Conservation (phyloP, 2,888 invertebrate genomes). For the Petrolisthes cinctipes region DNA sequence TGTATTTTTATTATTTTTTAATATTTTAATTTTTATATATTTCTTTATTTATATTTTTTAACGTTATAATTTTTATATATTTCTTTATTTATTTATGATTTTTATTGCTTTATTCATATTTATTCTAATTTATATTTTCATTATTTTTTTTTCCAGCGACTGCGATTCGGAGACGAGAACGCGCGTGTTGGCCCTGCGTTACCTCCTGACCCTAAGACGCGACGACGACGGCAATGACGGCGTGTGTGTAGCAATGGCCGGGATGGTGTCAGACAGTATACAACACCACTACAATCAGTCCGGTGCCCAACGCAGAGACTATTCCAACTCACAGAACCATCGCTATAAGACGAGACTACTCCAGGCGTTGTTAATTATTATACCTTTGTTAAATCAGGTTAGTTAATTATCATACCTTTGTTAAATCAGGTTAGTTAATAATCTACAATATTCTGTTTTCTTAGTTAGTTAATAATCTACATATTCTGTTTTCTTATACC, state of each 20-base stretch:
- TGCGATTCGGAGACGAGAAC: constrained; percentile 29
- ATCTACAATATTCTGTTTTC: no score
- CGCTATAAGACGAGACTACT: constrained; percentile 74
- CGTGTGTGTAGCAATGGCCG: neutral
- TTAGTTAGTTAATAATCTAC: no score
- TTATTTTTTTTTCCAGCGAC: constrained; percentile 24
- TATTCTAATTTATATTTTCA: neutral
- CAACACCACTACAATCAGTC: neutral
- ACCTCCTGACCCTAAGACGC: constrained; percentile 26
- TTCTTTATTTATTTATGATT: neutral
- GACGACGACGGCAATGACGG: neutral
- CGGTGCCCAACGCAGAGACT: neutral
- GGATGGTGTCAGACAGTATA: neutral
- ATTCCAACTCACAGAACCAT: constrained; percentile 73
- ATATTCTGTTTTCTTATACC: no score
- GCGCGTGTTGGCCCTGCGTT: constrained; percentile 31
- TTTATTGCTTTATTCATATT: neutral
- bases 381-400: constrained; percentile 70
- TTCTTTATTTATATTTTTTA: neutral
- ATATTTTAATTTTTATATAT: neutral
- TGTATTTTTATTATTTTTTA: neutral
- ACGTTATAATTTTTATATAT: neutral
- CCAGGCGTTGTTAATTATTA: constrained; percentile 72
- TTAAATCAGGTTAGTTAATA: no score
- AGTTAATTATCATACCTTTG: constrained; percentile 70